Conservation (phyloP, 2,113 vertebrate genomes). For the Clarias magur region DNA sequence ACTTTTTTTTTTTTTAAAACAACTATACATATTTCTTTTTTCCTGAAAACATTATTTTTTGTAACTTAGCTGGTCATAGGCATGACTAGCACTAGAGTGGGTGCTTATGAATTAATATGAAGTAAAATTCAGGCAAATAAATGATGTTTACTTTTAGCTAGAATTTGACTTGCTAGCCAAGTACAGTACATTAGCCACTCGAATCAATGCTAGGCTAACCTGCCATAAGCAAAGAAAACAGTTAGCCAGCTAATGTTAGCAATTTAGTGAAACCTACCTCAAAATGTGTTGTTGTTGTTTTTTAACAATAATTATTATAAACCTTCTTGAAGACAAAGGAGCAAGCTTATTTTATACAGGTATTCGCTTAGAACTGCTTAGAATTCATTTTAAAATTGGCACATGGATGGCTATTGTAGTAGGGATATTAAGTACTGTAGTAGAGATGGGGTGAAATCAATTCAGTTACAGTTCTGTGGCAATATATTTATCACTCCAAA, state of each 20-base stretch:
- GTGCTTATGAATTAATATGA: neutral
- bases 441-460: too few relatives aligned
- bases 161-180: neutral
- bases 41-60: neutral
- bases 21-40: neutral
- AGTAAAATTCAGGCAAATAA: neutral
- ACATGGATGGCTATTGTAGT: neutral
- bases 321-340: neutral
- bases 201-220: neutral
- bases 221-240: neutral
- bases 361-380: neutral
- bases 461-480: too few relatives aligned
- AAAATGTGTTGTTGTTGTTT: neutral
- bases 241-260: neutral
- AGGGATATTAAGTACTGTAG: neutral
- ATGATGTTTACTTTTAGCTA: neutral
- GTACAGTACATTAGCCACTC: neutral
- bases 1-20: neutral
- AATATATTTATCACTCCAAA: too few relatives aligned
- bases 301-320: too few relatives aligned
- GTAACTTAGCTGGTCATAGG: neutral
- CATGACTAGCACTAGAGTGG: neutral
- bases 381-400: neutral
- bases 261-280: neutral
- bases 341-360: neutral